Conservation (phyloP, 1,140 invertebrate species). For the Eueides isabella region DNA sequence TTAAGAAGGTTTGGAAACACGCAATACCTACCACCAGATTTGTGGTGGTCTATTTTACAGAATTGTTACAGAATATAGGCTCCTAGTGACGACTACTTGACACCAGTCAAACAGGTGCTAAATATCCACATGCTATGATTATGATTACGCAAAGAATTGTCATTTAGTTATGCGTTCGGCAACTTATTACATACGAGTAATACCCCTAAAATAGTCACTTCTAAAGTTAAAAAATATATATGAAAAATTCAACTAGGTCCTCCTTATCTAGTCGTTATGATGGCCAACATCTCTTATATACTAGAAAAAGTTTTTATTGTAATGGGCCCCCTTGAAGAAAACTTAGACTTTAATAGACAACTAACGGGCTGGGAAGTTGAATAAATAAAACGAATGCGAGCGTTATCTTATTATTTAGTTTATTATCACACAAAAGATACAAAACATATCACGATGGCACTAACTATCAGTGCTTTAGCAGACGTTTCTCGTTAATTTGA, state of each 20-base stretch:
- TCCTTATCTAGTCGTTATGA: no score
- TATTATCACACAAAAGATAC: constrained; percentile 81
- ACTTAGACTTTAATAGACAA: background rate
- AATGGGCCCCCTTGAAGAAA: no score
- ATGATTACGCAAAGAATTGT: background rate
- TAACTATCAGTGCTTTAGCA: constrained; percentile 76
- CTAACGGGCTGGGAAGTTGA: background rate
- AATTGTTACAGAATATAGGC: background rate
- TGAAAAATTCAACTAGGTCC: no score
- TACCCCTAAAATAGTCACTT: no score
- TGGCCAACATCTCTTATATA: no score
- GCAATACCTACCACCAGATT: no score
- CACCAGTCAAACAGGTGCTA: background rate
- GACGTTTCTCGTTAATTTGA: constrained; percentile 57
- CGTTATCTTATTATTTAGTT: constrained; percentile 73
- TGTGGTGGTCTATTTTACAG: background rate
- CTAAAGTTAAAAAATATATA: no score
- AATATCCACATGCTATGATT: background rate
- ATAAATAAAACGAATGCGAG: constrained; percentile 55
- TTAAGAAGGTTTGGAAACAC: no score
- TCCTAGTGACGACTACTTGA: background rate
- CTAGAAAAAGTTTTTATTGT: no score
- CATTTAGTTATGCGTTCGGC: no score
- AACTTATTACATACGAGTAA: no score
- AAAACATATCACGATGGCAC: constrained; percentile 81